Percentiles rank a stretch among this genome's conserved stretches.
phyloP scores from a whole-genome alignment of 2,888 invertebrate species.

The Eristalinus sepulchralis region DNA sequence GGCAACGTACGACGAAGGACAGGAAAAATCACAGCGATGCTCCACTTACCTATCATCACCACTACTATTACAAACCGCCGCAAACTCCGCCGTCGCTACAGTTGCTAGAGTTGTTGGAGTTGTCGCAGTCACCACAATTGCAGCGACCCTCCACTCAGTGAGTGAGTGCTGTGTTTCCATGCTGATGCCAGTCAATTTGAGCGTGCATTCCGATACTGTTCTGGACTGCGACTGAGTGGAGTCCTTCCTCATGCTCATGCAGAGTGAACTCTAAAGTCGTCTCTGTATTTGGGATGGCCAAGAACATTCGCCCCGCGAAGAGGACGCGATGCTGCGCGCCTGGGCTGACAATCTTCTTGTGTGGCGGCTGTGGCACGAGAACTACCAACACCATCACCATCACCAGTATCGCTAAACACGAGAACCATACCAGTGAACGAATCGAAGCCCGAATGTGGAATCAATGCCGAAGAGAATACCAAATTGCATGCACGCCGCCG shows the following conservation, averaged over 20 bases:
- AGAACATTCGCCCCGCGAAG: constrained; percentile 25
- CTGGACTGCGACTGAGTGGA: neutral
- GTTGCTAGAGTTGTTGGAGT: too few relatives aligned
- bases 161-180: constrained; percentile 50
- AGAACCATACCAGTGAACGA: neutral
- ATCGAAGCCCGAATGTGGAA: constrained; percentile 36
- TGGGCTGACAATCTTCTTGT: constrained; percentile 69
- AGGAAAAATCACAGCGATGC: constrained; percentile 51
- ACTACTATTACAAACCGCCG: neutral
- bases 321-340: neutral
- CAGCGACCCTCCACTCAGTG: neutral
- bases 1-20: constrained; percentile 52
- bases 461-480: constrained; percentile 50
- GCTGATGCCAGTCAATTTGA: constrained; percentile 55
- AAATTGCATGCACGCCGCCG: constrained; percentile 59
- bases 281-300: constrained; percentile 55
- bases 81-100: neutral
- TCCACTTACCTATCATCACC: neutral
- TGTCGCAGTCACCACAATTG: neutral
- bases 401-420: too few relatives aligned
- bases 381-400: constrained; percentile 50
- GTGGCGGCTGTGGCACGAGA: constrained; percentile 66
- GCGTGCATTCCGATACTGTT: constrained; percentile 55
- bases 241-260: constrained; percentile 5
- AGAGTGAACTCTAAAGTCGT: constrained; percentile 3